Evolutionary conservation across 53 echinoderm and acorn worm genomes (phyloP), one percentile per base, ranked within the genome.

Genomic region (Paracentrotus lividus): DNA sequence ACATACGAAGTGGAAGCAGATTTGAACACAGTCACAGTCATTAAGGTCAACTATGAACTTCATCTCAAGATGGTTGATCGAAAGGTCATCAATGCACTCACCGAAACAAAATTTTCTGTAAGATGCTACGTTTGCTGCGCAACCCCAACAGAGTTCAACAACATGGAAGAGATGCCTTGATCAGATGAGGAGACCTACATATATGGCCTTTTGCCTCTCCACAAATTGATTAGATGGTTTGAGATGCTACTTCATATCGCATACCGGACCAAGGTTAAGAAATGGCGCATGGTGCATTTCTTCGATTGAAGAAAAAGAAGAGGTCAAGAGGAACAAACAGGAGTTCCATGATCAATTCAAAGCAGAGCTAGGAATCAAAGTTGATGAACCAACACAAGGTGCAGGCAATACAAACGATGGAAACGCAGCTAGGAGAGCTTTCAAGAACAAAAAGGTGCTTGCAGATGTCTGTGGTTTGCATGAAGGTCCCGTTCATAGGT

Each of bases 341-440:
- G 58, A 94, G 31, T 49, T 94, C 33, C 90, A 94, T 58, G 94
- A 94, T 81, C 24, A 49, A 4, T 90, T 94, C 20, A 90, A 91
- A 92, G 45, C 85, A 16, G 77, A 94, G 58, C 64, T 94, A 31
- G 94, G 85, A 20, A 33, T 94, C 14, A 90, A 69, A 52, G 93
- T 93, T 33, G 95, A 95, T 68, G 65, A 95, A 85, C 93, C 95
- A 16, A 95, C 90, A 86, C 95, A 91, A 77, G 94, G 94, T 43
- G 84, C 86, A 45, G 94, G 95, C 32, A 95, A 68, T 58, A 38
- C 95, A 56, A 94, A 94, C 92, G 94, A 95, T 44, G 94, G 95
- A 12, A 94, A 95, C 55, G 92, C 94, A 36, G 95, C 94, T 31
- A 87, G 95, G 72, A 95, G 95, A 92, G 90, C 94, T 23, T 95